Base-by-base conservation (phyloP, 2,113 vertebrate genomes). In the Holacanthus passer region DNA sequence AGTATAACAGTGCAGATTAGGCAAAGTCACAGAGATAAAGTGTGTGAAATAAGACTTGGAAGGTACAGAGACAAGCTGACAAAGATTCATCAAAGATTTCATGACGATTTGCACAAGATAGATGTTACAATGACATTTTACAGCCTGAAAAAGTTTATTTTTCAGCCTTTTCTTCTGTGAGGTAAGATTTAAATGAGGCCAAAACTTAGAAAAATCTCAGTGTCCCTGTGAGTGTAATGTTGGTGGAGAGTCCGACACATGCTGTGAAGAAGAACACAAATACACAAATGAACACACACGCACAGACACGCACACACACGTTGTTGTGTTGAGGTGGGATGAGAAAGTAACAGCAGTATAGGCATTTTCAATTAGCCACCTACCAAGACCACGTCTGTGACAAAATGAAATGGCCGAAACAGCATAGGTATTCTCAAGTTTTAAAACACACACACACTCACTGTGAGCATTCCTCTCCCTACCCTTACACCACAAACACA, bases 321-420 rank as follows among this genome's bases (percentile, higher is more conserved):
- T 9, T 45, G 50, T 22, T 75, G 43, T 82, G 85, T 58, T 19
- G 43, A 19, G 68, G 69, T 32, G 59, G 64, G 74, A 3, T 67
- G 59, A 82, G 70, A 76, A 70, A 68, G 75, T 76, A 90, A 82
- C 84, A 91, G 92, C 92, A 92, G 88, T 86, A 56, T n/a, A 31
- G 73, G 53, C 59, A 73, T 82, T 92, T 93, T 91, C 87, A 93
- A 94, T 92, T 92, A 93, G 71, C 90, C 93, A 87, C 92, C 91
- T 88, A 82, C 91, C 68, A 93, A 62, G 88, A 85, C 58, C 82
- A 76, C 90, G 86, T 92, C 92, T 93, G 92, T 92, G 90, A 87
- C 71, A 65, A 71, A 89, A 80, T 53, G 39, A 87, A 83, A 90
- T 45, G 63, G 84, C 71, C 32, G 39, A 86, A 77, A 77, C 78